Conservation (phyloP, 1,140 invertebrate species). For the Diorhabda carinulata region DNA sequence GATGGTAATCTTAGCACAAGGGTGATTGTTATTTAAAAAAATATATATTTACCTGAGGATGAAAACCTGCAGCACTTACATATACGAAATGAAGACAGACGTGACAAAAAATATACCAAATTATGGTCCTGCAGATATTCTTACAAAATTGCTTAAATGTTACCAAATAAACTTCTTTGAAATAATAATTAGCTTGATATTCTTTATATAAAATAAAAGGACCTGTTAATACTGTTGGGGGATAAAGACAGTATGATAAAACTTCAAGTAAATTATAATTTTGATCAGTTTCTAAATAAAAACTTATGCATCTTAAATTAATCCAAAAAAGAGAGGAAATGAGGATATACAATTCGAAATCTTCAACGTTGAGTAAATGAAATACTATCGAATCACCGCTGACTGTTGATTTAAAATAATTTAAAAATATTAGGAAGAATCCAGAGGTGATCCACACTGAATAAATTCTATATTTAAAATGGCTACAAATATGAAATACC, state of each 20-base stretch:
- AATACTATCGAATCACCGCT: slow-evolving; percentile 20
- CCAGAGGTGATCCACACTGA: slow-evolving; percentile 35
- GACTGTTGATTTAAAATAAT: slow-evolving; percentile 29
- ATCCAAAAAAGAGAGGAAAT: slow-evolving; percentile 41
- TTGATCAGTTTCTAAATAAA: slow-evolving; percentile 31
- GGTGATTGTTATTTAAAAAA: too few relatives aligned
- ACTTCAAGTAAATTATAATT: slow-evolving; percentile 46
- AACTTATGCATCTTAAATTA: slow-evolving; percentile 42
- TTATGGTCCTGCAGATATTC: slow-evolving; percentile 60
- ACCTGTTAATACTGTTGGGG: slow-evolving; percentile 73
- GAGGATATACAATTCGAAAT: slow-evolving; percentile 30
- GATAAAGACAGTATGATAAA: slow-evolving; percentile 73
- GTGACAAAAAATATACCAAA: slow-evolving; percentile 71
- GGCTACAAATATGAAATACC: slow-evolving; percentile 28
- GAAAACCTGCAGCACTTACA: slow-evolving; percentile 66
- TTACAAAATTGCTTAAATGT: slow-evolving; percentile 49
- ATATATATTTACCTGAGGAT: slow-evolving; percentile 52
- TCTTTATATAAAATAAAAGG: slow-evolving; percentile 73
- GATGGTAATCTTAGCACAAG: too few relatives aligned
- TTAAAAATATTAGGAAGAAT: slow-evolving; percentile 26
- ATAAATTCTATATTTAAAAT: slow-evolving; percentile 20
- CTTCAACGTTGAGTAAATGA: slow-evolving; percentile 21
- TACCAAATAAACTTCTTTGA: slow-evolving; percentile 33
- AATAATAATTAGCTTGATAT: slow-evolving; percentile 50
- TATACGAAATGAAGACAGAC: slow-evolving; percentile 74